Percentiles rank a stretch among this genome's conserved stretches.
phyloP scores from a whole-genome alignment of 2,888 invertebrate species.

The Acronicta leporina region DNA sequence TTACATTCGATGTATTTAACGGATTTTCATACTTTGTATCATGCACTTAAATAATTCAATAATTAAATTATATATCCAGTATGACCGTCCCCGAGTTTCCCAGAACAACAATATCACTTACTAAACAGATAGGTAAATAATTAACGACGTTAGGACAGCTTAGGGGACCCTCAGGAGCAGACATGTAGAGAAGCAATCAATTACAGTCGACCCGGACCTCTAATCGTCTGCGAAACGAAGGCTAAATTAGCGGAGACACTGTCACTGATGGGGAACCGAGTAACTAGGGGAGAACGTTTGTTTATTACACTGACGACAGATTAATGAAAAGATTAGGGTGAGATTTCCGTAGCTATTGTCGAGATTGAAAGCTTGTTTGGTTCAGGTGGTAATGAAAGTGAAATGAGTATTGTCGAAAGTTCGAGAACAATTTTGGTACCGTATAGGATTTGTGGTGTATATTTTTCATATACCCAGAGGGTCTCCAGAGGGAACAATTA shows the following conservation, averaged over 20 bases:
- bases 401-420: slow-evolving; percentile 13
- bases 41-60: no score
- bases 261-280: slow-evolving; percentile 60
- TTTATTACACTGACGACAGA: slow-evolving; percentile 36
- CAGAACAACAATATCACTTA: slow-evolving; percentile 18
- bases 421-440: neutral
- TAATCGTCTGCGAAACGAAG: slow-evolving; percentile 67
- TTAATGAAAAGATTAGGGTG: slow-evolving; percentile 50
- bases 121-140: slow-evolving; percentile 41
- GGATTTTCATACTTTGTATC: no score
- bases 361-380: slow-evolving; percentile 4
- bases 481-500: no score
- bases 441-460: neutral
- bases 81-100: slow-evolving; percentile 11
- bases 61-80: neutral
- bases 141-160: slow-evolving; percentile 35
- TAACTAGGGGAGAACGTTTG: slow-evolving; percentile 32
- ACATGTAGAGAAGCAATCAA: slow-evolving; percentile 62
- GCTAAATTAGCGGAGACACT: slow-evolving; percentile 68
- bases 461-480: neutral
- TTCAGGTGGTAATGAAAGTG: slow-evolving; percentile 21
- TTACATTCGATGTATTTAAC: no score
- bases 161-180: slow-evolving; percentile 44
- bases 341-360: slow-evolving; percentile 24
- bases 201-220: slow-evolving; percentile 57